These are phyloP conservation scores for Metridium senile DNA, from an alignment of 92 coral and sea anemone genomes.

Conservation along the genomic window DNA sequence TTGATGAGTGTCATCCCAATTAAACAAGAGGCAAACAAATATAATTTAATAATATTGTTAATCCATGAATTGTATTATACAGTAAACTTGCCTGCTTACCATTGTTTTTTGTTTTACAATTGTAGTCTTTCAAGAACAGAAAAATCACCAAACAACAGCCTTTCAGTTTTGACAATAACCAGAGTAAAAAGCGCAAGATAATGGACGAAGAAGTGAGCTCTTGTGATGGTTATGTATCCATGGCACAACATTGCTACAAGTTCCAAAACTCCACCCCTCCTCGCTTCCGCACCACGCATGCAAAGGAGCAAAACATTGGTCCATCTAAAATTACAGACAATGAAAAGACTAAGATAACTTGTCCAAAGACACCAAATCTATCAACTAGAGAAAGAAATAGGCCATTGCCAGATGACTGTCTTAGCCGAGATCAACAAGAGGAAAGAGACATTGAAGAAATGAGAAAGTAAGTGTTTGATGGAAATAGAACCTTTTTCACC, in stretches of 20 bases:
- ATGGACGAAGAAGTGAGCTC: constrained; percentile 67
- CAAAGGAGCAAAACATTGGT: constrained; percentile 63
- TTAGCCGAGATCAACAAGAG: constrained; percentile 85
- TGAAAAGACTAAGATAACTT: constrained; percentile 59
- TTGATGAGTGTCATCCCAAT: too few relatives aligned
- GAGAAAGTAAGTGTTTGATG: constrained; percentile 57
- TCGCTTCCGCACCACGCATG: constrained; percentile 70
- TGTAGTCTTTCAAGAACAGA: constrained; percentile 81
- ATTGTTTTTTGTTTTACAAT: too few relatives aligned
- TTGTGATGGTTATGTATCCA: constrained; percentile 70
- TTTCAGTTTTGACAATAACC: constrained; percentile 66
- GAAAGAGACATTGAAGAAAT: constrained; percentile 79
- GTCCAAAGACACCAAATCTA: constrained; percentile 87
- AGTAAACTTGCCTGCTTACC: too few relatives aligned
- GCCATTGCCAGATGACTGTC: constrained; percentile 63
- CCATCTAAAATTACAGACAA: constrained; percentile 16
- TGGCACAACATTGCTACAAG: constrained; percentile 89
- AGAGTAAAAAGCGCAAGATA: constrained; percentile 70
- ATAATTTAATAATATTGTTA: too few relatives aligned
- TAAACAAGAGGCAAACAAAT: too few relatives aligned
- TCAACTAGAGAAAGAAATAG: constrained; percentile 70
- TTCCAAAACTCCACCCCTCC: constrained; percentile 91
- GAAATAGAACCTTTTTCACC: too few relatives aligned
- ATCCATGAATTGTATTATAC: too few relatives aligned
- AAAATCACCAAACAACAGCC: constrained; percentile 86